Evolutionary conservation across 2,113 vertebrate genomes (phyloP), one percentile per base, ranked within the genome.

Genomic region (Caranx melampygus): DNA sequence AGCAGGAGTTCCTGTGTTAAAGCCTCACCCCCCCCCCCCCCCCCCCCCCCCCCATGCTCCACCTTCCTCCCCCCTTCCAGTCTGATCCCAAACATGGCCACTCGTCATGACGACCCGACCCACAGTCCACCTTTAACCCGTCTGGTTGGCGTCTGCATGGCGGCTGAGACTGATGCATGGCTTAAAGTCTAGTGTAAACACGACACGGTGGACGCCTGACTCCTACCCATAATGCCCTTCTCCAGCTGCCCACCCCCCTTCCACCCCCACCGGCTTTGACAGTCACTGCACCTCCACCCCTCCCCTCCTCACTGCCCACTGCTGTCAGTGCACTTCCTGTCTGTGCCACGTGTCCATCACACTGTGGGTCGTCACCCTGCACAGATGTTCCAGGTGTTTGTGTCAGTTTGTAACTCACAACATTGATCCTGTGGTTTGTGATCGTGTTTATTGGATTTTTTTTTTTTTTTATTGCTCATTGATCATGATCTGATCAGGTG

Each of bases 121-220:
- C 26, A 26, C 78, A 75, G 88, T 52, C 79, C 88, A 80, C 85
- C 91, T 82, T 70, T 83, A 83, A 79, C 78, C 33, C 72, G 63
- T 81, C 67, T 72, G 75, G 75, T 76, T 58, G 85, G 21, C 79
- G 33, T 91, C 87, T 94, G 96, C 96, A 96, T 95, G 95, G 79
- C 82, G 91, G 90, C 94, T 94, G 85, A 83, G 75, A 69, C 75
- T 71, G 73, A 44, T 92, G 96, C 96, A 96, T 95, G 95, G 95
- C 93, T 92, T 88, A 14, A 51, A 37, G 47, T 72, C 42, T 45
- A 45, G 33, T 3, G 33, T 35, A 2, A 57, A 51, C 74, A 13
- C 33, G 44, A 31, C 51, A 26, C 35, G 77, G 47, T 49, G 2
- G 49, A 82, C 20, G 18, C 33, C 62, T 66, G 57, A 77, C n/a